These are phyloP conservation scores for Calliopsis andreniformis DNA, from an alignment of 1,140 invertebrate genomes.

Conservation along the genomic window DNA sequence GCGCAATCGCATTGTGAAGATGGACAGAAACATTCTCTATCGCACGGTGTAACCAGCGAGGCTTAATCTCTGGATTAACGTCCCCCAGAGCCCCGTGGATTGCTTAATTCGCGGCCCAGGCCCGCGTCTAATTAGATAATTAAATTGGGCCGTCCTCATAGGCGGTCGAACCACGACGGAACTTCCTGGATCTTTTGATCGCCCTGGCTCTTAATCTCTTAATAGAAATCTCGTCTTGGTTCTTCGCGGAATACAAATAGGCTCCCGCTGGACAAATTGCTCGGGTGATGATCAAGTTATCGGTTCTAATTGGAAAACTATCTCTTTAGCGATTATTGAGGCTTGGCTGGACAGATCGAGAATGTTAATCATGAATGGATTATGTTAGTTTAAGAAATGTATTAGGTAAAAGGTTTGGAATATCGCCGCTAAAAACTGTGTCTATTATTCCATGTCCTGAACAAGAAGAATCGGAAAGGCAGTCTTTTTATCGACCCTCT, in stretches of 20 bases:
- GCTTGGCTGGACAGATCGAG: too few species aligned
- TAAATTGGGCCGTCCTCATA: slow-evolving; percentile 31
- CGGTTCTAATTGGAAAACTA: not conserved
- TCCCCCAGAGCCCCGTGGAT: not conserved
- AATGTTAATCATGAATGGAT: too few species aligned
- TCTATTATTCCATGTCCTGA: too few species aligned
- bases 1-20: not conserved
- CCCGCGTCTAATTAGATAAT: slow-evolving; percentile 44
- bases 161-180: slow-evolving; percentile 10
- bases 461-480: too few species aligned
- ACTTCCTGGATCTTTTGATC: slow-evolving; percentile 35
- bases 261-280: not conserved
- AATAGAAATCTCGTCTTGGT: not conserved
- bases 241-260: not conserved
- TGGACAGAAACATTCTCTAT: slow-evolving; percentile 19
- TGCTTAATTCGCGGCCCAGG: slow-evolving; percentile 33
- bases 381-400: too few species aligned
- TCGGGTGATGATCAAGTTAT: too few species aligned
- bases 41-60: slow-evolving; percentile 8
- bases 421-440: too few species aligned
- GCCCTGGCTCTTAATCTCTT: slow-evolving; percentile 19
- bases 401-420: too few species aligned
- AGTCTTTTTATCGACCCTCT: too few species aligned
- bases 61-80: slow-evolving; percentile 44
- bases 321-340: too few species aligned